Percentiles rank a stretch among this genome's conserved stretches.
phyloP scores from a whole-genome alignment of 2,888 invertebrate species.

The Drosophila phalerata region DNA sequence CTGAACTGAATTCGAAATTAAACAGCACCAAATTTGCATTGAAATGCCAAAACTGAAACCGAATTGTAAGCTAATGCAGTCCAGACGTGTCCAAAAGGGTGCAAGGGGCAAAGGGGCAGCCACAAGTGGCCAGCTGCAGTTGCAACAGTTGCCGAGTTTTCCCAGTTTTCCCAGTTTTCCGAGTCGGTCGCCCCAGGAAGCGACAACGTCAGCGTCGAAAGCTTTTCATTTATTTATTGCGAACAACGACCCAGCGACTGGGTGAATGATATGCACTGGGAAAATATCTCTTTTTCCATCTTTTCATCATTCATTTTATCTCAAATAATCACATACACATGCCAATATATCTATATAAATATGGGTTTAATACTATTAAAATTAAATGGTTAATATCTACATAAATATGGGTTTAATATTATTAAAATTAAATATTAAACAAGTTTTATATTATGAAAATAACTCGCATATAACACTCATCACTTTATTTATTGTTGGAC shows the following conservation, averaged over 20 bases:
- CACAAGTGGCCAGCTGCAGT: slow-evolving; percentile 39
- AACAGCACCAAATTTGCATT: slow-evolving; percentile 72
- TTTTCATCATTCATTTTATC: slow-evolving; percentile 47
- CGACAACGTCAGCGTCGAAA: slow-evolving; percentile 26
- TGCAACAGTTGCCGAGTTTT: slow-evolving; percentile 16
- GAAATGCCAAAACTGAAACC: slow-evolving; percentile 58
- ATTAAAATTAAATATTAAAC: not conserved
- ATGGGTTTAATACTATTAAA: not conserved
- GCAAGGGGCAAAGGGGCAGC: not conserved
- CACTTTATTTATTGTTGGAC: not conserved
- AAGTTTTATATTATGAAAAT: not conserved
- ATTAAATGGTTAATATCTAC: not conserved
- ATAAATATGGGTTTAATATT: not conserved
- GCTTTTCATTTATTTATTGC: slow-evolving; percentile 76
- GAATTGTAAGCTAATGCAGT: slow-evolving; percentile 69
- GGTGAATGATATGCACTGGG: not conserved
- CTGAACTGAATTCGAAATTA: slow-evolving; percentile 71
- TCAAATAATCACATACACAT: slow-evolving; percentile 25
- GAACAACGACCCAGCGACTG: slow-evolving; percentile 40
- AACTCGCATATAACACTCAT: not conserved
- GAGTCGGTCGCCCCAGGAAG: slow-evolving; percentile 51
- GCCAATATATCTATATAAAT: not conserved
- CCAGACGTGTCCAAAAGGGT: slow-evolving; percentile 37
- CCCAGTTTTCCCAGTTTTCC: slow-evolving; percentile 3
- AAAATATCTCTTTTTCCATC: too few species aligned